Evolutionary conservation across 2,113 vertebrate genomes (phyloP), one percentile per base, ranked within the genome.

Genomic region (Lagopus muta): DNA sequence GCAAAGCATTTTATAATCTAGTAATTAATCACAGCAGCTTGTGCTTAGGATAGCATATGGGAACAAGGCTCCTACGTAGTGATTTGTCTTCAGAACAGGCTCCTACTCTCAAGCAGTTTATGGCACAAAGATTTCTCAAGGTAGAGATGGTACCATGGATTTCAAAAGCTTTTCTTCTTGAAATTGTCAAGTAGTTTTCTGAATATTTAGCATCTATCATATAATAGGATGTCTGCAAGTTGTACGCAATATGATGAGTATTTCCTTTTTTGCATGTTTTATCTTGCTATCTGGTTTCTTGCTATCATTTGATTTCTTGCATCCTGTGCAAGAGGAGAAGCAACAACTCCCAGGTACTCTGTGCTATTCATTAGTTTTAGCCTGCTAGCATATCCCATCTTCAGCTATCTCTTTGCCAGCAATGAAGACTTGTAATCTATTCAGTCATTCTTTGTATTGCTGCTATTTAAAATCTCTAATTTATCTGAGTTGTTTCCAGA

Each of bases 151-250:
- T 87, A 20, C 34, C 38, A 81, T 54, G 85, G 58, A 28, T 14
- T 69, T 76, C 40, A 76, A 38, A 69, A 76, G 3, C 8, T 54
- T 89, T 79, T 2, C 38, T 18, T 12, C 16, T 15, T 22, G 4
- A 57, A 57, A 67, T 7, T 55, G 12, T 25, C 7, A 64, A n/a
- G 11, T 28, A 32, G 6, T 75, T 82, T 65, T 66, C 71, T 82
- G 67, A 65, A 79, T 85, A 82, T 72, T 82, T 52, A 79, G 3
- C 17, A 52, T 79, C 38, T 79, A 3, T 42, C 17, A 20, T 8
- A 2, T 34, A 12, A 5, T 55, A 7, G n/a, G 14, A 24, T 3
- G 2, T 43, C n/a, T 11, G 27, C 6, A n/a, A 22, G 13, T 50
- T 69, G 4, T 70, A 88, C 11, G 8, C 18, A 48, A 11, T 19